These are phyloP conservation scores for Hemithea aestivaria DNA, from an alignment of 2,888 invertebrate genomes.

Conservation along the genomic window DNA sequence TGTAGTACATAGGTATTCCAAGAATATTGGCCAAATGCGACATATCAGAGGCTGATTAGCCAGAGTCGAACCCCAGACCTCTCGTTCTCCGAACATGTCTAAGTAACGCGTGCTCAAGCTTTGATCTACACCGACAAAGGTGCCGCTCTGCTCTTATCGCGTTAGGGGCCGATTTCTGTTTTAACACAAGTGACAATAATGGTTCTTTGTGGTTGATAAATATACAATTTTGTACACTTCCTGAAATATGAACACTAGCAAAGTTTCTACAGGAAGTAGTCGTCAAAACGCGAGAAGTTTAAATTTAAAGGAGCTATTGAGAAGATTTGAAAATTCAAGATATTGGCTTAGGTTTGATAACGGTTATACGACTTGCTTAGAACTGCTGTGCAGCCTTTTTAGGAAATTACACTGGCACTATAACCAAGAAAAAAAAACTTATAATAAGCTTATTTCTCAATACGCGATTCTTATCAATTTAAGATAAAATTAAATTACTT, in stretches of 20 bases:
- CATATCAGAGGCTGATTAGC: constrained; percentile 65
- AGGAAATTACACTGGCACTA: too few species aligned
- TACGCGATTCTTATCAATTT: too few species aligned
- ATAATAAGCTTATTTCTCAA: too few species aligned
- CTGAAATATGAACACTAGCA: constrained; percentile 25
- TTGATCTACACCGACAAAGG: constrained; percentile 69
- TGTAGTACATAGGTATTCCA: constrained; percentile 36
- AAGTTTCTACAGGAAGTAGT: constrained; percentile 5
- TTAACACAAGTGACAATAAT: constrained; percentile 67
- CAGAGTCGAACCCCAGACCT: constrained; percentile 59
- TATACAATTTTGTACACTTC: constrained; percentile 54
- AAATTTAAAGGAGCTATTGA: too few species aligned
- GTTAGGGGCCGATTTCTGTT: constrained; percentile 65
- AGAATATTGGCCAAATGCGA: constrained; percentile 42
- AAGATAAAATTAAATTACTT: too few species aligned
- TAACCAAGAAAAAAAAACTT: too few species aligned
- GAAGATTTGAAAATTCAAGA: too few species aligned
- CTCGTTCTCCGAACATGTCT: constrained; percentile 60
- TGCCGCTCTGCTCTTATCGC: constrained; percentile 70
- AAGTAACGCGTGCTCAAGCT: constrained; percentile 53
- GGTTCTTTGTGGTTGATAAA: constrained; percentile 68
- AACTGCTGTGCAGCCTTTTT: too few species aligned
- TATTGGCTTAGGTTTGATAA: too few species aligned
- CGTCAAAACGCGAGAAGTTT: constrained; percentile 8
- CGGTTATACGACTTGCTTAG: too few species aligned